These are phyloP conservation scores for Digitonthophagus gazella DNA, from an alignment of 2,888 invertebrate genomes.

Conservation along the genomic window DNA sequence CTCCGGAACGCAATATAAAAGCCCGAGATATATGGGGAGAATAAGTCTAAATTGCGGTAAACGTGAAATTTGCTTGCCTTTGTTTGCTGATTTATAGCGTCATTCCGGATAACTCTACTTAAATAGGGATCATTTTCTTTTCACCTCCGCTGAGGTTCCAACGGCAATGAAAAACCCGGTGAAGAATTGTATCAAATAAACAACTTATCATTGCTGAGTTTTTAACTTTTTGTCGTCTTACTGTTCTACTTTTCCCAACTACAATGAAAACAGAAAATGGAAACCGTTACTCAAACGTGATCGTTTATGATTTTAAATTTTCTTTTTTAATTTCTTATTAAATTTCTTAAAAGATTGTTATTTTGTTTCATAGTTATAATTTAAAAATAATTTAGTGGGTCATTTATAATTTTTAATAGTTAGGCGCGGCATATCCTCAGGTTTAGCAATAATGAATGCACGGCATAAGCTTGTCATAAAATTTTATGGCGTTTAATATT, in stretches of 20 bases:
- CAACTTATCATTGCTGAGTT: background rate
- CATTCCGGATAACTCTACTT: slow-evolving; percentile 18
- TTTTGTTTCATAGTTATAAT: too few relatives aligned
- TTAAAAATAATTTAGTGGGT: too few relatives aligned
- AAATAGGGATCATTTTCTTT: slow-evolving; percentile 22
- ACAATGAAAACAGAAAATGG: too few relatives aligned
- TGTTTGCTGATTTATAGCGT: slow-evolving; percentile 26
- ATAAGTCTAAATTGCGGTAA: slow-evolving; percentile 46
- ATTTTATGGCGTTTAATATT: slow-evolving; percentile 28
- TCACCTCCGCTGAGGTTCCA: slow-evolving; percentile 17
- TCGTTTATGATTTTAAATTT: too few relatives aligned
- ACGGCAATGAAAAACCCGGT: slow-evolving; percentile 2
- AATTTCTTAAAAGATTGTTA: too few relatives aligned
- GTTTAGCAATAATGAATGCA: slow-evolving; percentile 11
- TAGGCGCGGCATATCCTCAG: background rate
- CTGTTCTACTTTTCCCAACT: too few relatives aligned
- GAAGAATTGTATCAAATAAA: background rate
- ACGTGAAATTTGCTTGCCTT: slow-evolving; percentile 37
- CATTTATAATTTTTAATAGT: background rate
- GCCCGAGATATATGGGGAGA: slow-evolving; percentile 43
- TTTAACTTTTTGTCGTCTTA: too few relatives aligned
- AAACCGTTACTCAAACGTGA: too few relatives aligned
- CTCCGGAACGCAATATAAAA: slow-evolving; percentile 39
- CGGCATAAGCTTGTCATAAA: slow-evolving; percentile 19
- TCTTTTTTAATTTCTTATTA: too few relatives aligned